These are phyloP conservation scores for Sesia bembeciformis DNA, from an alignment of 2,888 invertebrate species.

Conservation along the genomic window DNA sequence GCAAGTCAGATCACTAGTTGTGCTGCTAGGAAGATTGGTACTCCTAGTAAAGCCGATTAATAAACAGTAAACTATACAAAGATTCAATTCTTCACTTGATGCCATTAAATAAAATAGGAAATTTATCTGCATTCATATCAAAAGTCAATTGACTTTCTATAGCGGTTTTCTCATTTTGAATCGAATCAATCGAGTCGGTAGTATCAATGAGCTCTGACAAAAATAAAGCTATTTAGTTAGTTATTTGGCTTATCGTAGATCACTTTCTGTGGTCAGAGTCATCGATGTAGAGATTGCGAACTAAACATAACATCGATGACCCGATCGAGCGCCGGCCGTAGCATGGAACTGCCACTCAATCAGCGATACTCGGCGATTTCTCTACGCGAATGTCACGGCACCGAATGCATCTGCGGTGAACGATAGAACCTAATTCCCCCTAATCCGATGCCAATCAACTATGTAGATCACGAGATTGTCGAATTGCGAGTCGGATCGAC, in stretches of 20 bases:
- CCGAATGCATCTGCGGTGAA: constrained; percentile 38
- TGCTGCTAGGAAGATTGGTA: too few relatives aligned
- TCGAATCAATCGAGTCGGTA: constrained; percentile 36
- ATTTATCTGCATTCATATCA: constrained; percentile 19
- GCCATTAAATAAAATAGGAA: background rate
- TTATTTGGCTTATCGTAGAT: constrained; percentile 43
- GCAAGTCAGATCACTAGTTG: too few relatives aligned
- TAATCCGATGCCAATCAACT: constrained; percentile 66
- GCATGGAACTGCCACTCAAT: constrained; percentile 44
- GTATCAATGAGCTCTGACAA: constrained; percentile 41
- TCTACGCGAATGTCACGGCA: constrained; percentile 59
- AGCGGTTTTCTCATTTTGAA: constrained; percentile 32
- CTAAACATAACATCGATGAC: constrained; percentile 51
- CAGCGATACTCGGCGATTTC: constrained; percentile 41
- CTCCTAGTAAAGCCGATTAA: background rate
- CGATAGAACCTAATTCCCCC: constrained; percentile 48
- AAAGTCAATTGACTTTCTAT: constrained; percentile 65
- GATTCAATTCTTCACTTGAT: background rate
- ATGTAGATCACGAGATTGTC: constrained; percentile 67
- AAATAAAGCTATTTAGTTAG: constrained; percentile 52
- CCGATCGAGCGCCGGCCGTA: constrained; percentile 30
- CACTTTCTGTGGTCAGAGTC: constrained; percentile 29
- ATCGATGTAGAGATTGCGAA: constrained; percentile 42
- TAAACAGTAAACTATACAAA: background rate
- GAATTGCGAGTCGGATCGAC: constrained; percentile 46